phyloP scores from a whole-genome alignment of 2,113 vertebrate species.

The Menura novaehollandiae region DNA sequence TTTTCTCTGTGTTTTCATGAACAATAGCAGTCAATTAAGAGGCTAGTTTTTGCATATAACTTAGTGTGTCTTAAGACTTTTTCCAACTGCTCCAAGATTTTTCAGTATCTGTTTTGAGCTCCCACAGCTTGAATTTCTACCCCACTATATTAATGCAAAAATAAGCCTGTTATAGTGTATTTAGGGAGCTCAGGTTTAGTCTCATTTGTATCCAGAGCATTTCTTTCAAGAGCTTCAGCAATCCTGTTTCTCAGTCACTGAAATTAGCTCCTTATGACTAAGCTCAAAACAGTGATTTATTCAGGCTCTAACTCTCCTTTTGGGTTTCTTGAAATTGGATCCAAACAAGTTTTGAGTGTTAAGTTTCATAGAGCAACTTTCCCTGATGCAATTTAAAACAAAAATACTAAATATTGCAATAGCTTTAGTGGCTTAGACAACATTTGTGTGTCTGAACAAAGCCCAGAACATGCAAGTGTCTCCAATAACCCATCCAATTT shows the following conservation, averaged over 20 bases:
- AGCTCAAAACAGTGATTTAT: conserved; percentile 23
- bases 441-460: not conserved
- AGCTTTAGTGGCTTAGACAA: not conserved
- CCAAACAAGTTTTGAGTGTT: not conserved
- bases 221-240: conserved; percentile 9
- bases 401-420: not conserved
- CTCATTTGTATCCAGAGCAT: not conserved
- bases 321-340: not conserved
- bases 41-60: not conserved
- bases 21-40: not conserved
- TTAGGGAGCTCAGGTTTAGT: not conserved
- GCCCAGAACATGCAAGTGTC: not conserved
- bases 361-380: not conserved
- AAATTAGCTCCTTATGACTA: conserved; percentile 21
- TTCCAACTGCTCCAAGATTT: not conserved
- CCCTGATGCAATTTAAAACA: not conserved
- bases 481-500: not conserved
- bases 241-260: not conserved
- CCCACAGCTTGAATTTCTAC: not conserved
- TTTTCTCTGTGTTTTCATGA: not conserved
- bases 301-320: not conserved
- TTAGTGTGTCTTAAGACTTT: not conserved
- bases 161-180: not conserved
- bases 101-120: not conserved
- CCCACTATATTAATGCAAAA: not conserved